phyloP scores from a whole-genome alignment of 2,113 vertebrate species.

The Eublepharis macularius region DNA sequence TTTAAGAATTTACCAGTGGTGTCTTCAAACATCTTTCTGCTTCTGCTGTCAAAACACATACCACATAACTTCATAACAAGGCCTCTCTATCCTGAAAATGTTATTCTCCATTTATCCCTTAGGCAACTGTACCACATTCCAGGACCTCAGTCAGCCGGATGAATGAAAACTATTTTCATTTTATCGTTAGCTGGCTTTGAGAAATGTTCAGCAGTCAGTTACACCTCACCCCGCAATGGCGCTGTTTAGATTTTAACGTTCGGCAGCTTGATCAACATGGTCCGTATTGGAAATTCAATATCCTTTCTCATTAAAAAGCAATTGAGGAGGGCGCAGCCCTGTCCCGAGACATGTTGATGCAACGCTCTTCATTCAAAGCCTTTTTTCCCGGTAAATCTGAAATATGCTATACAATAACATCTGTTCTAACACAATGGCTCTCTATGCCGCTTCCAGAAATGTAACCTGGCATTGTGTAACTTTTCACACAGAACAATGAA shows the following conservation, averaged over 20 bases:
- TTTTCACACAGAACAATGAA: slow-evolving; percentile 76
- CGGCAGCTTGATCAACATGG: slow-evolving; percentile 20
- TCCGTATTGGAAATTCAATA: slow-evolving; percentile 21
- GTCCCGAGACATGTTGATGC: slow-evolving; percentile 31
- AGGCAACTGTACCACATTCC: slow-evolving; percentile 55
- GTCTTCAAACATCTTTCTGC: slow-evolving; percentile 53
- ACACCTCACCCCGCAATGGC: not conserved
- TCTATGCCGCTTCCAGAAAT: slow-evolving; percentile 58
- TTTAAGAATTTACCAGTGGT: slow-evolving; percentile 55
- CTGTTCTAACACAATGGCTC: slow-evolving; percentile 73
- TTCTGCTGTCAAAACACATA: slow-evolving; percentile 50
- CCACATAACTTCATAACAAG: slow-evolving; percentile 41
- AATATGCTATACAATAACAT: slow-evolving; percentile 67
- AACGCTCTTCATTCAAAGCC: slow-evolving; percentile 39
- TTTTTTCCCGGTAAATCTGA: slow-evolving; percentile 42
- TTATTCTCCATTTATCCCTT: slow-evolving; percentile 25
- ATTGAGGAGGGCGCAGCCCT: slow-evolving; percentile 17
- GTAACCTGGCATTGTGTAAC: slow-evolving; percentile 53
- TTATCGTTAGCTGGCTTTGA: slow-evolving; percentile 27
- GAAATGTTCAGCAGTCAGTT: slow-evolving; percentile 38
- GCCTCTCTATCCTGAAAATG: slow-evolving; percentile 23
- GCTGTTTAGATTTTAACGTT: slow-evolving; percentile 13
- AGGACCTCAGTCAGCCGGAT: slow-evolving; percentile 13
- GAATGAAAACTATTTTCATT: slow-evolving; percentile 52
- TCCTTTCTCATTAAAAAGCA: slow-evolving; percentile 24